phyloP scores from a whole-genome alignment of 1,140 invertebrate species.

The Ostrea edulis region DNA sequence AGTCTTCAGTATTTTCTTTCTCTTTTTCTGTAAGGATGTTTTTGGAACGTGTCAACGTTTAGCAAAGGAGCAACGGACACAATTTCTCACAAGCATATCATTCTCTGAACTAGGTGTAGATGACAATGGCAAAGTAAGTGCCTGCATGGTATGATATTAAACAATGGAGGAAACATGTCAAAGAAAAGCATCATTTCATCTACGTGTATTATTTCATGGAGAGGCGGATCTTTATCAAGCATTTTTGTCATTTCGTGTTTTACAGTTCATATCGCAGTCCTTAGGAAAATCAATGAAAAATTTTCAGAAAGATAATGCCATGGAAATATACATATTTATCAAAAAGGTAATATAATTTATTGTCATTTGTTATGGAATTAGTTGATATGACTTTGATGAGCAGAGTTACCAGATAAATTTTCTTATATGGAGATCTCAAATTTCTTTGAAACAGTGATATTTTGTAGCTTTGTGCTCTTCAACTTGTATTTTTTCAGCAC shows the following conservation, averaged over 20 bases:
- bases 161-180: too few relatives aligned
- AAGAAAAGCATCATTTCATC: too few relatives aligned
- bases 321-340: background rate
- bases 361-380: background rate
- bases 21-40: background rate
- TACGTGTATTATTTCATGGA: too few relatives aligned
- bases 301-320: slow-evolving; percentile 2
- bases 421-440: too few relatives aligned
- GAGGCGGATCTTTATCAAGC: too few relatives aligned
- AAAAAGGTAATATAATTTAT: background rate
- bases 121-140: background rate
- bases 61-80: background rate
- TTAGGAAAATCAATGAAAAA: background rate
- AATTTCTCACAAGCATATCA: background rate
- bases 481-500: background rate
- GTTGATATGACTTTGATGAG: too few relatives aligned
- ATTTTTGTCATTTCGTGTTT: background rate
- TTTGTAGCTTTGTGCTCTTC: too few relatives aligned
- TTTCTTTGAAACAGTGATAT: too few relatives aligned
- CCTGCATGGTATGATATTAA: background rate
- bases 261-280: background rate
- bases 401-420: too few relatives aligned
- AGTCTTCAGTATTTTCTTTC: background rate
- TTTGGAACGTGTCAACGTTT: background rate
- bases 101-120: background rate